Base-by-base conservation (phyloP, 2,113 vertebrate species). In the Siphamia tubifer region DNA sequence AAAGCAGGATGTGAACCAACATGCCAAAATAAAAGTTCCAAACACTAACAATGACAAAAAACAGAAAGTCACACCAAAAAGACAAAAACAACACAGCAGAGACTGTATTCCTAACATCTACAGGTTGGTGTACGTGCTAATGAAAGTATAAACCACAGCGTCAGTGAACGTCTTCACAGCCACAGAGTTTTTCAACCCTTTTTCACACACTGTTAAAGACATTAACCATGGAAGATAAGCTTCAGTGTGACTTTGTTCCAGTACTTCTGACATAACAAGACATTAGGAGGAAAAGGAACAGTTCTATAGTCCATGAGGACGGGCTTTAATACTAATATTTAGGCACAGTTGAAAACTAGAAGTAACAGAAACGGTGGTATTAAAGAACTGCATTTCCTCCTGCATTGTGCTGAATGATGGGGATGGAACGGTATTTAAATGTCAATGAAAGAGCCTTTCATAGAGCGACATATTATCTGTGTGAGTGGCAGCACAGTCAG, bases 121-220 rank as follows among this genome's bases (percentile, higher is more conserved):
- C n/a, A n/a, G n/a, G n/a, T n/a, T 51, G 5, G 23, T 68, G 38
- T 68, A 77, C 63, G 45, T 60, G 25, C 65, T 83, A 89, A 89
- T 86, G 81, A 85, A 84, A 86, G 77, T 69, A 89, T 90, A 89
- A 88, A 90, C 89, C 89, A 88, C 66, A 48, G 62, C 79, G 75
- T 89, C 75, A 83, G 79, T 84, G 85, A 80, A 83, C 42, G n/a
- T 74, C 74, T 77, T 88, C 89, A 70, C 75, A 66, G 81, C 44
- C 9, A 52, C 56, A 77, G 84, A 85, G 83, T 86, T 89, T 89
- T 90, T 79, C 58, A 47, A 62, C 71, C 68, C 24, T 86, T 81
- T 47, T 67, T 66, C 71, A 83, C 83, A 74, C 75, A 78, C 62
- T 75, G 74, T 78, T 87, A 86, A 86, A 81, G 66, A 82, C 75